Base-by-base conservation (phyloP, 2,888 invertebrate genomes). In the Tuberolachnus salignus region DNA sequence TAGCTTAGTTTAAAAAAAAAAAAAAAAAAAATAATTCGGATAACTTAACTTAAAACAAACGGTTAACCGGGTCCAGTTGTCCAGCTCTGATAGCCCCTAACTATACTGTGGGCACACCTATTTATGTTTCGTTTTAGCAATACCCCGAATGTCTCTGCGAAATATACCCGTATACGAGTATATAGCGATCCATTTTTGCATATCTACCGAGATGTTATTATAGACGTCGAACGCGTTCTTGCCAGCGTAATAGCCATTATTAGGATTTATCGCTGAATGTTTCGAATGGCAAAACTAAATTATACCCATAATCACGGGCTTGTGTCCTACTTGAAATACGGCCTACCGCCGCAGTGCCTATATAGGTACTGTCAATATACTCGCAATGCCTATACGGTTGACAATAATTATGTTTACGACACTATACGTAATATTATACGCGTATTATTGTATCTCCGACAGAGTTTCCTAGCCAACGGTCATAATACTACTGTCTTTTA, bases 351-450 rank as follows among this genome's bases (percentile, higher is more conserved):
- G 34, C 34, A 9, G 23, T 44, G 14, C 26, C 14, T 34, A 61
- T n/a, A n/a, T n/a, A n/a, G n/a, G n/a, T n/a, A 34, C 9, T 46
- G 23, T 59, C 13, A 46, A 14, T 49, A 23, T 11, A 71, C 19
- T 6, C 1, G 21, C 34, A 13, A 4, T 16, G 11, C 14, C n/a
- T n/a, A n/a, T 11, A 16, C 13, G 34, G 61, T 34, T 21, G 21
- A 72, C 61, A 34, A 26, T 34, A 34, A 34, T 34, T 34, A 34
- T 26, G 21, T 61, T 51, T 61, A 34, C 61, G 16, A 61, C 49
- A 51, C 51, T 23, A 10, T 63, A 19, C 6, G 6, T 34, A 34
- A 34, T 34, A 34, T 1, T 55, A 21, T 11, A 11, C 11, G 34
- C 34, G 55, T 10, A 21, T 49, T 34, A 21, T 59, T 61, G 34